Evolutionary conservation across 1,140 invertebrate genomes (phyloP).

Genomic region (Drosophila nannoptera): DNA sequence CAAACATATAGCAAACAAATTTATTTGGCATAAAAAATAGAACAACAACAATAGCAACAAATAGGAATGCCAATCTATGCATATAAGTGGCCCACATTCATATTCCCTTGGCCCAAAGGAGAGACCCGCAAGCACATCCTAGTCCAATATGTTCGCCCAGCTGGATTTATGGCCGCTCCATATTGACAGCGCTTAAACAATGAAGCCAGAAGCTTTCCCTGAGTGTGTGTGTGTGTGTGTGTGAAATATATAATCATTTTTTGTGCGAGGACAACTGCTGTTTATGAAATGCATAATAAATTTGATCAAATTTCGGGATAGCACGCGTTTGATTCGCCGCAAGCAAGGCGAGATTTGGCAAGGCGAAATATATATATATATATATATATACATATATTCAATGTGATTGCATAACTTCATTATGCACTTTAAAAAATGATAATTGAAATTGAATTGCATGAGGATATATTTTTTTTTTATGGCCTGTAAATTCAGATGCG

Average conservation of each 20-base stretch:
- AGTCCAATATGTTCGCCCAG: constrained; percentile 1
- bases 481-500: background rate
- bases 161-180: constrained; percentile 66
- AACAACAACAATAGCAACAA: too few species aligned
- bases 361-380: too few species aligned
- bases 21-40: constrained; percentile 51
- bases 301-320: constrained; percentile 18
- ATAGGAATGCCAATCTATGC: constrained; percentile 59
- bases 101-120: constrained; percentile 15
- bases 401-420: background rate
- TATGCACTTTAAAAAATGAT: background rate
- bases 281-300: constrained; percentile 32
- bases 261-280: constrained; percentile 54
- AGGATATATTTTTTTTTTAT: background rate
- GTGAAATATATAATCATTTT: constrained; percentile 6
- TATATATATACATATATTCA: background rate
- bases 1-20: constrained; percentile 31
- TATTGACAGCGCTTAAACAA: constrained; percentile 70
- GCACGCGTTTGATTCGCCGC: background rate
- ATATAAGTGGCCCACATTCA: constrained; percentile 66
- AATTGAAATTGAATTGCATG: background rate
- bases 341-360: background rate
- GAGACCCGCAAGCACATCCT: background rate
- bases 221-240: too few species aligned
- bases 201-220: constrained; percentile 39